A percentile compares a stretch with the other conserved stretches of the same genome.
phyloP scores from a whole-genome alignment of 2,888 invertebrate species.

The Archaeoteleia sp. region DNA sequence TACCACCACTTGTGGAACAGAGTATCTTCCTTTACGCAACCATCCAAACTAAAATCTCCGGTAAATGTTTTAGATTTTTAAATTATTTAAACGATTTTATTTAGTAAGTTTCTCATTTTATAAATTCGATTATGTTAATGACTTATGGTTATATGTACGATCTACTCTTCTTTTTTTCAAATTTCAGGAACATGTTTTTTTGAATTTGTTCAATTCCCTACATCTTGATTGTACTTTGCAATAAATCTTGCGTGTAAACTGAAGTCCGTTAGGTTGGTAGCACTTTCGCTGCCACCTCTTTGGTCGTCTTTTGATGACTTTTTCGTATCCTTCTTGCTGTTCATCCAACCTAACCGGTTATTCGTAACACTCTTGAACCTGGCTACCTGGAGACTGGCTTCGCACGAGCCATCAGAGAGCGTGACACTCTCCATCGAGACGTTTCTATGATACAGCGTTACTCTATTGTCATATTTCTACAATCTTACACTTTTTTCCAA shows the following conservation, averaged over 20 bases:
- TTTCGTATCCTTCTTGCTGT: slow-evolving; percentile 40
- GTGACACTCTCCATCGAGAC: slow-evolving; percentile 35
- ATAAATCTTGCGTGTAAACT: slow-evolving; percentile 12
- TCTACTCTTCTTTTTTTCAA: too few relatives aligned
- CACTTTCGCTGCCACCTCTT: slow-evolving; percentile 50
- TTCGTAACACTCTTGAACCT: slow-evolving; percentile 49
- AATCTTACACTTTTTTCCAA: neutral
- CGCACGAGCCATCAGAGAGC: slow-evolving; percentile 51
- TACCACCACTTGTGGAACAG: too few relatives aligned
- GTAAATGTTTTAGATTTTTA: too few relatives aligned
- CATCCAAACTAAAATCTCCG: too few relatives aligned
- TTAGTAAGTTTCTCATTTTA: too few relatives aligned
- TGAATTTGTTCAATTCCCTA: too few relatives aligned
- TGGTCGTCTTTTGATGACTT: slow-evolving; percentile 43
- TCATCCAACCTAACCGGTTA: slow-evolving; percentile 50
- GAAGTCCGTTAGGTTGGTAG: slow-evolving; percentile 44
- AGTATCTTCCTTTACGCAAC: too few relatives aligned
- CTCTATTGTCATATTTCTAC: neutral
- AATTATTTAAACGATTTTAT: too few relatives aligned
- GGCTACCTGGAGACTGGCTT: slow-evolving; percentile 44
- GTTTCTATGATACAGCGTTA: slow-evolving; percentile 8
- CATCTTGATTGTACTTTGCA: neutral
- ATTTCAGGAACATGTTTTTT: too few relatives aligned
- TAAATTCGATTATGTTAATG: too few relatives aligned
- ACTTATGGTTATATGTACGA: too few relatives aligned